These are phyloP conservation scores for Thymelicus sylvestris DNA, from an alignment of 2,888 invertebrate genomes.

Conservation along the genomic window DNA sequence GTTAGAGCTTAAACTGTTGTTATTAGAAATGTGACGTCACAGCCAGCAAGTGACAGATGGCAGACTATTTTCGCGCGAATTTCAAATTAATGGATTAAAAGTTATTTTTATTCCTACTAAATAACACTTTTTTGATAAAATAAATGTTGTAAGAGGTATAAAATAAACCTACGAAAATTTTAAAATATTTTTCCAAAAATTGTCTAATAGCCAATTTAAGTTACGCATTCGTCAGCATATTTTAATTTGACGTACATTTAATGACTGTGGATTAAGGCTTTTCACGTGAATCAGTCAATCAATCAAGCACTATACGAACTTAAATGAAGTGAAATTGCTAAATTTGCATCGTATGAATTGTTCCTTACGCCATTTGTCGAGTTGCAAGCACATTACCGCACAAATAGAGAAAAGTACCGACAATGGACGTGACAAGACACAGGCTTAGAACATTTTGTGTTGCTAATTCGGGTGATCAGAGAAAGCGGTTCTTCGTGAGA, in stretches of 20 bases:
- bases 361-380: constrained; percentile 24
- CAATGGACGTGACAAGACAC: constrained; percentile 32
- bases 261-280: constrained; percentile 6
- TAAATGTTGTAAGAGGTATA: too few relatives aligned
- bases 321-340: constrained; percentile 28
- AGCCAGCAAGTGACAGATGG: too few relatives aligned
- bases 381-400: constrained; percentile 19
- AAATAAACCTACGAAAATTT: too few relatives aligned
- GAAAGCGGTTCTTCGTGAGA: constrained; percentile 36
- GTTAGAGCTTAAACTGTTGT: too few relatives aligned
- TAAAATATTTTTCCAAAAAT: too few relatives aligned
- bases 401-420: constrained; percentile 31
- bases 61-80: too few relatives aligned
- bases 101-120: too few relatives aligned
- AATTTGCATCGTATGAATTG: constrained; percentile 33
- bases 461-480: constrained; percentile 37
- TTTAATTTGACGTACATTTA: not conserved
- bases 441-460: constrained; percentile 35
- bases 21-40: too few relatives aligned
- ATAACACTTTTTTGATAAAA: too few relatives aligned
- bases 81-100: too few relatives aligned
- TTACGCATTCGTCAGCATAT: not conserved
- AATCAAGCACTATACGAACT: constrained; percentile 17
- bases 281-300: constrained; percentile 24
- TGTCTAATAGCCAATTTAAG: too few relatives aligned